Conservation (phyloP, 1,140 invertebrate genomes). For the Littorina saxatilis region DNA sequence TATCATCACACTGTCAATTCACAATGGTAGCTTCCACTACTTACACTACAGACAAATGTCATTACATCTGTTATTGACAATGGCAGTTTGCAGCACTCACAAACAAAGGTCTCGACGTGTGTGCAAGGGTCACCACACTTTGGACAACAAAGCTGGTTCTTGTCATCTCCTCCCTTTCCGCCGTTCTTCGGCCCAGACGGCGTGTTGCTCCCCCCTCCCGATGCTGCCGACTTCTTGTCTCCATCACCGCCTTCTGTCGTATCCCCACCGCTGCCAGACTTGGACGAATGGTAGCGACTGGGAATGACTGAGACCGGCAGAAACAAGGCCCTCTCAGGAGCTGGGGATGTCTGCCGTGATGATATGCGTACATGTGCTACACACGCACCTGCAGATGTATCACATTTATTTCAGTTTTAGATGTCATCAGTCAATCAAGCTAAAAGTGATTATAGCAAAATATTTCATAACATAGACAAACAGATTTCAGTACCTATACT, state of each 20-base stretch:
- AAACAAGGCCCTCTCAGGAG: not conserved
- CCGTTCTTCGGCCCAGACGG: slow-evolving; percentile 21
- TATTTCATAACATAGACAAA: not conserved
- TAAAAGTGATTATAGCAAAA: not conserved
- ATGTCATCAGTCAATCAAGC: too few species aligned
- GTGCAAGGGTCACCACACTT: slow-evolving; percentile 97
- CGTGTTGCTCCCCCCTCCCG: slow-evolving; percentile 42
- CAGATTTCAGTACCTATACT: not conserved
- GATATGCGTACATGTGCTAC: not conserved
- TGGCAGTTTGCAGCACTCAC: too few species aligned
- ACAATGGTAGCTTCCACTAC: too few species aligned
- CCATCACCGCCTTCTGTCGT: slow-evolving; percentile 35
- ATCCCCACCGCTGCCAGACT: slow-evolving; percentile 22
- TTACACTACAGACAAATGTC: too few species aligned
- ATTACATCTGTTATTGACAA: too few species aligned
- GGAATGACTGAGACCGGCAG: slow-evolving; percentile 11
- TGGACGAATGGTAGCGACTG: not conserved
- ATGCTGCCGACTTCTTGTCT: slow-evolving; percentile 42
- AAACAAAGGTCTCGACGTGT: slow-evolving; percentile 97
- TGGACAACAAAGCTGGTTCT: slow-evolving; percentile 86
- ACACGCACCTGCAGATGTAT: not conserved
- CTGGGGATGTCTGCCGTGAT: not conserved
- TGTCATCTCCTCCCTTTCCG: slow-evolving; percentile 51
- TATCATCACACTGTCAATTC: too few species aligned
- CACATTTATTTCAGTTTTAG: too few species aligned